Conservation (phyloP, 1,140 invertebrate genomes). For the Drosophila asahinai region DNA sequence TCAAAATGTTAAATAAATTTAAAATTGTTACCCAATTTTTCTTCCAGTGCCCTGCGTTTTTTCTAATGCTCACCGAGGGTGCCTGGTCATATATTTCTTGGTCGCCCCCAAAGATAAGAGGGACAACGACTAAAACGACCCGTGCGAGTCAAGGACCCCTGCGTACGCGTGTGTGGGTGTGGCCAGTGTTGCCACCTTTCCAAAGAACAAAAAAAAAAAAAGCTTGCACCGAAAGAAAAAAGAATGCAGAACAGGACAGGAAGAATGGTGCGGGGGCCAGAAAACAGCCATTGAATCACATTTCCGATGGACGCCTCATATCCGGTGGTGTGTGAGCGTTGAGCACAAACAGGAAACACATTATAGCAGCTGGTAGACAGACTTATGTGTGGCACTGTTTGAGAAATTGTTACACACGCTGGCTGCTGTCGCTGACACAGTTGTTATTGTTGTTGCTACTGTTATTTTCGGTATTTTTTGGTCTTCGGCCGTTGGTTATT, state of each 20-base stretch:
- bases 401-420: slow-evolving; percentile 77
- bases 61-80: slow-evolving; percentile 66
- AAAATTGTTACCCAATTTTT: background rate
- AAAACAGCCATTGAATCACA: slow-evolving; percentile 48
- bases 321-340: slow-evolving; percentile 77
- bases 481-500: background rate
- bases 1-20: background rate
- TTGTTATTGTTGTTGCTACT: slow-evolving; percentile 44
- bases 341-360: slow-evolving; percentile 82
- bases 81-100: slow-evolving; percentile 71
- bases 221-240: background rate
- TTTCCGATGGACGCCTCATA: slow-evolving; percentile 65
- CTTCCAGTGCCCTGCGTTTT: slow-evolving; percentile 8
- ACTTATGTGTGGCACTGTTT: slow-evolving; percentile 82
- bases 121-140: slow-evolving; percentile 33
- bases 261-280: slow-evolving; percentile 25
- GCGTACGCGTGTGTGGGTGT: slow-evolving; percentile 4
- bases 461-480: slow-evolving; percentile 6
- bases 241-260: slow-evolving; percentile 17
- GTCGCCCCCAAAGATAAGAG: slow-evolving; percentile 74
- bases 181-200: slow-evolving; percentile 71
- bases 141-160: slow-evolving; percentile 48
- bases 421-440: slow-evolving; percentile 65
- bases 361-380: slow-evolving; percentile 82
- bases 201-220: slow-evolving; percentile 39